Evolutionary conservation across 1,140 invertebrate species (phyloP), one percentile per base, ranked within the genome.

Genomic region (Zaprionus gabonicus): DNA sequence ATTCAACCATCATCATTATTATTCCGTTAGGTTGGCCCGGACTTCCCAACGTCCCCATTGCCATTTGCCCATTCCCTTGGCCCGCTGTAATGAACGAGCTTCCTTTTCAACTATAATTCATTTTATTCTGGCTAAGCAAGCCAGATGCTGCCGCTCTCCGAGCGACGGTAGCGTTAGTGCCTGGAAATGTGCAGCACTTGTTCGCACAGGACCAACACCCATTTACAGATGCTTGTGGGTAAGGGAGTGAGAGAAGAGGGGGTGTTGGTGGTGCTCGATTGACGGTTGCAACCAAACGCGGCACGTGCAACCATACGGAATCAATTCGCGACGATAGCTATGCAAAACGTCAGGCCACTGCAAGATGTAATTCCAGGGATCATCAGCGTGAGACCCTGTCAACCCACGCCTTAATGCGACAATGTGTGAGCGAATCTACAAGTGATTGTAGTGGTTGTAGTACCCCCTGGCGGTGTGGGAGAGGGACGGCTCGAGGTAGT

Each of bases 261-360:
- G 2, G 9, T 34, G 7, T 41, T n/a, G 41, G n/a, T n/a, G 38
- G 15, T 17, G 41, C n/a, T 44, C 41, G 9, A 51, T 80, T 80
- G n/a, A n/a, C 62, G 25, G 76, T 69, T 77, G 64, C 41, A 73
- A 87, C 82, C 80, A 65, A 74, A 80, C 71, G 59, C 74, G 49
- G 65, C 91, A 91, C 91, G 91, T 91, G 91, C 75, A 59, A 13
- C 75, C 81, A 86, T 91, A 90, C 80, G 63, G 71, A 91, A 91
- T 91, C 91, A 80, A 91, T 91, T 91, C 85, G 91, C 72, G 36
- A 13, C 23, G 51, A 65, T 55, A 25, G 51, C 68, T 69, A 62
- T 51, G 63, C 49, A 68, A 36, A 53, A 79, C 78, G 69, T 69
- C 81, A 76, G 69, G 68, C n/a, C 41, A 1, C 6, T 46, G 41